Percentiles rank a stretch among this genome's conserved stretches.
Evolutionary conservation across 2,113 vertebrate species (phyloP).

Genomic region (Apus apus): DNA sequence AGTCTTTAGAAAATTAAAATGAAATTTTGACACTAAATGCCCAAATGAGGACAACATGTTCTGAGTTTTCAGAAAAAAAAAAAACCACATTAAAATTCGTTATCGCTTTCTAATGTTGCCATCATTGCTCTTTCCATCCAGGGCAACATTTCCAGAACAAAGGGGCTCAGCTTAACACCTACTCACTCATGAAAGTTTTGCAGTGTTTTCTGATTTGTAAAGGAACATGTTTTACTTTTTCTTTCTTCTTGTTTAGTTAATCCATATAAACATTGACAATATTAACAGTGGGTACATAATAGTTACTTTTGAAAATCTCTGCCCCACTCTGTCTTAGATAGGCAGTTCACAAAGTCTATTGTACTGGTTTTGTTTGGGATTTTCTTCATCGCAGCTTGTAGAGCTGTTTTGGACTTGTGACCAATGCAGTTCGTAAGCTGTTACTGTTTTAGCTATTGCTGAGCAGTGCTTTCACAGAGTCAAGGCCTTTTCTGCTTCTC

Average conservation of each 20-base stretch:
- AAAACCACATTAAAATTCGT: neutral
- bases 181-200: neutral
- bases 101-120: neutral
- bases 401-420: neutral
- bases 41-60: neutral
- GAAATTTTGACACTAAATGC: neutral
- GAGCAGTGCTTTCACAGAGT: neutral
- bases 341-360: neutral
- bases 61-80: neutral
- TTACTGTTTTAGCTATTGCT: neutral
- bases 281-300: neutral
- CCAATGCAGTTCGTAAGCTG: neutral
- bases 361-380: neutral
- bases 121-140: neutral
- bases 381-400: neutral
- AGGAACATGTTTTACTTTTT: neutral
- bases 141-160: neutral
- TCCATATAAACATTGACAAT: neutral
- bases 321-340: neutral
- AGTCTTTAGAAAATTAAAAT: neutral
- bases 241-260: neutral
- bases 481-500: neutral
- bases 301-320: neutral
- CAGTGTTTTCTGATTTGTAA: neutral
- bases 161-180: neutral